Evolutionary conservation across 2,888 invertebrate species (phyloP).

Genomic region (Euproctis similis): DNA sequence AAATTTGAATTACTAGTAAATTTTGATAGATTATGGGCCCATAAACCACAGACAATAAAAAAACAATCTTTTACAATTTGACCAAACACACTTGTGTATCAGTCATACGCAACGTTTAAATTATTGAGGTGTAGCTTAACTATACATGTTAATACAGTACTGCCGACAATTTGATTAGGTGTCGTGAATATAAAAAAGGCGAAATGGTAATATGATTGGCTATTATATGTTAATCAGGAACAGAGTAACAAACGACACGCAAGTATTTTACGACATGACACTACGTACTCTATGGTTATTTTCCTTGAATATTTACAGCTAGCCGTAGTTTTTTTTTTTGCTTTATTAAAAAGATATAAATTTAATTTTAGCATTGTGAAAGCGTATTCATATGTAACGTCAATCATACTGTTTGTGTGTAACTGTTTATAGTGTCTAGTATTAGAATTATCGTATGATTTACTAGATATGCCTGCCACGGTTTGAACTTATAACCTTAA

Average conservation of each 20-base stretch:
- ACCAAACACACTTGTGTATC: conserved; percentile 7
- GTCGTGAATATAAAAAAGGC: conserved; percentile 39
- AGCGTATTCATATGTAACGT: conserved; percentile 19
- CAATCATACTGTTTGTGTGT: conserved; percentile 23
- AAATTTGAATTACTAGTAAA: no score
- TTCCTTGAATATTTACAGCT: conserved; percentile 12
- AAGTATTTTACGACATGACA: conserved; percentile 25
- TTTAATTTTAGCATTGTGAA: conserved; percentile 16
- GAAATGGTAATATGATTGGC: conserved; percentile 46
- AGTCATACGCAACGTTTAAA: conserved; percentile 11
- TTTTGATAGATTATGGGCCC: no score
- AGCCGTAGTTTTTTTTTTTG: conserved; percentile 16
- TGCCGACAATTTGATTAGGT: conserved; percentile 36
- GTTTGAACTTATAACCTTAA: conserved; percentile 37
- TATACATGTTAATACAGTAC: conserved; percentile 30
- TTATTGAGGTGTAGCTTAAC: conserved; percentile 24
- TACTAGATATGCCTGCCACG: conserved; percentile 19
- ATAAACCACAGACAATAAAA: no score
- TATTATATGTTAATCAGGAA: conserved; percentile 54
- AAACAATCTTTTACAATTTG: no score
- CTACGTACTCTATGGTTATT: conserved; percentile 12
- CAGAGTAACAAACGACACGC: conserved; percentile 39
- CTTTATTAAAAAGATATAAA: no score
- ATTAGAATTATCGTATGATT: conserved; percentile 18
- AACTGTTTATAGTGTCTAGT: conserved; percentile 19